Evolutionary conservation across 2,888 invertebrate genomes (phyloP).

Genomic region (Chymomyza amoena): DNA sequence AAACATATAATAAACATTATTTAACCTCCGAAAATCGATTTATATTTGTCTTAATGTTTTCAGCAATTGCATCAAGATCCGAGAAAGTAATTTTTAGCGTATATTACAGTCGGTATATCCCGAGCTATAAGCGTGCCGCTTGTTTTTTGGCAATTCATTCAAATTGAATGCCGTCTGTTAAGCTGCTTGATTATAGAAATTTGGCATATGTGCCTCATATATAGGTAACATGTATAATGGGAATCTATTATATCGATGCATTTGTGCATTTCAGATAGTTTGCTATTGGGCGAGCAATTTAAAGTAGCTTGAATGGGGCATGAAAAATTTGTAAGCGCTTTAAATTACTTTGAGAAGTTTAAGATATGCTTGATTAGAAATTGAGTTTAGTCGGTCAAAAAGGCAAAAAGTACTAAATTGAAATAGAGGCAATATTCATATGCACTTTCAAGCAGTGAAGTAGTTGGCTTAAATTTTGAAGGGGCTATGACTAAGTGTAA

Average conservation of each 20-base stretch:
- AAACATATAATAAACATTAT: too few species aligned
- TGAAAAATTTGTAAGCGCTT: not conserved
- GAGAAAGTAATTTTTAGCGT: too few species aligned
- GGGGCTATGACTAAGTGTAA: too few species aligned
- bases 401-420: not conserved
- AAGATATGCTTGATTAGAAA: not conserved
- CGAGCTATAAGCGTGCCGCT: not conserved
- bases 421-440: not conserved
- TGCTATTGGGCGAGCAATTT: not conserved
- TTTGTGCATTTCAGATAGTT: not conserved
- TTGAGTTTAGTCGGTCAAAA: not conserved
- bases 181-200: not conserved
- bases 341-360: not conserved
- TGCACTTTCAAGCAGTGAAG: not conserved
- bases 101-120: not conserved
- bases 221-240: not conserved
- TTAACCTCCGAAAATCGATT: too few species aligned
- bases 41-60: too few species aligned
- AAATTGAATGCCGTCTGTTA: not conserved
- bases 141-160: conserved; percentile 3
- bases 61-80: too few species aligned
- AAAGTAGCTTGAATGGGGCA: not conserved
- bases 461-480: too few species aligned
- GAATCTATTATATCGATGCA: not conserved
- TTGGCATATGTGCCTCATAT: not conserved